Evolutionary conservation across 1,140 invertebrate genomes (phyloP).

Genomic region (Drosophila jambulina): DNA sequence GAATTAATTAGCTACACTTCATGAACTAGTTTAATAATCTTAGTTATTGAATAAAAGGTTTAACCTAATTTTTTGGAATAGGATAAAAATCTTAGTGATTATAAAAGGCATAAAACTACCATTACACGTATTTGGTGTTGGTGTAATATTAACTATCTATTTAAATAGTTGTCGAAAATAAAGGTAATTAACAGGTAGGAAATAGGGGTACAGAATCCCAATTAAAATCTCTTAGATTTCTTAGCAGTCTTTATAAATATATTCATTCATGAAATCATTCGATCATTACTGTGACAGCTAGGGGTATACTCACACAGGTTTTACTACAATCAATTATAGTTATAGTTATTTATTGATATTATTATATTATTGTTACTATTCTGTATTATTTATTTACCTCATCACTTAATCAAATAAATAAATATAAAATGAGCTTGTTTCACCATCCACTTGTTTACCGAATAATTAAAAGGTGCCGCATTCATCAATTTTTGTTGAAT

Average conservation of each 20-base stretch:
- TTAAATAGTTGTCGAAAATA: background rate
- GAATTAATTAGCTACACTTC: background rate
- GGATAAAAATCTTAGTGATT: background rate
- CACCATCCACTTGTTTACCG: background rate
- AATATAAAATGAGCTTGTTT: background rate
- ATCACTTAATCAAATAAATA: background rate
- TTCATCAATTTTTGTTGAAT: background rate
- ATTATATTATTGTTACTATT: too few species aligned
- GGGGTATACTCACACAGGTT: background rate
- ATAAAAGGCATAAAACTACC: too few species aligned
- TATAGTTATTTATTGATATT: too few species aligned
- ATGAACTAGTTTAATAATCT: background rate
- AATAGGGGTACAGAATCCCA: background rate
- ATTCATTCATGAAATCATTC: background rate
- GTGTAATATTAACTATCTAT: too few species aligned
- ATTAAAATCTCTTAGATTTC: background rate
- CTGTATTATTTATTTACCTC: background rate
- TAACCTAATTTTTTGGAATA: background rate
- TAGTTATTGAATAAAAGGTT: background rate
- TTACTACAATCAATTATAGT: background rate
- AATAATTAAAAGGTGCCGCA: constrained; percentile 33
- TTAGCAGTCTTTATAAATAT: background rate
- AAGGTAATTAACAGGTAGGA: background rate
- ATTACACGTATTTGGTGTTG: too few species aligned
- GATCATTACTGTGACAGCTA: too few species aligned